Percentiles rank a stretch among this genome's conserved stretches.
Conservation (phyloP, 1,140 invertebrate genomes). For the Cydia pomonella region DNA sequence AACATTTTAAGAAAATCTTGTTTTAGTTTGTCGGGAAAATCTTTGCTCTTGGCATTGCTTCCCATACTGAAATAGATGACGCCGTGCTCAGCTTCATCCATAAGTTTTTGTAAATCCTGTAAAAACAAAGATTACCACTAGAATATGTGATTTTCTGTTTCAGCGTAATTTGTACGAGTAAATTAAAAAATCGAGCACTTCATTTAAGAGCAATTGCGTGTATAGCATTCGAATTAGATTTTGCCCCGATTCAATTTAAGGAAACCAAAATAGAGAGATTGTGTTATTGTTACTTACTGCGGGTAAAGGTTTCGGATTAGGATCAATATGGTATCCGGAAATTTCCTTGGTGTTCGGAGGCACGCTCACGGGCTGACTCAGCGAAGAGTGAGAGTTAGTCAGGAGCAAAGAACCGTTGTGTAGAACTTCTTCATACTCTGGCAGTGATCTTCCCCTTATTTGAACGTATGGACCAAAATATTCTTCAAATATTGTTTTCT, state of each 20-base stretch:
- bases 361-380: conserved; percentile 37
- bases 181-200: too few relatives aligned
- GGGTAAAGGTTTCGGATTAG: conserved; percentile 41
- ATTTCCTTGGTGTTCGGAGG: conserved; percentile 42
- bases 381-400: conserved; percentile 45
- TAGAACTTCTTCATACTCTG: conserved; percentile 36
- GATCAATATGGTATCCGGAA: conserved; percentile 44
- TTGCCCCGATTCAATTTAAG: neutral
- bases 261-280: neutral
- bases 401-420: conserved; percentile 43
- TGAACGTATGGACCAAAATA: conserved; percentile 38
- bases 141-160: neutral
- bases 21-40: conserved; percentile 70
- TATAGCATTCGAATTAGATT: neutral
- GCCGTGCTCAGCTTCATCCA: conserved; percentile 80
- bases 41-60: conserved; percentile 79
- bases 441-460: conserved; percentile 39
- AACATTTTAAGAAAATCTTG: conserved; percentile 77
- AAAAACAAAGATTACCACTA: conserved; percentile 10
- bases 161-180: neutral
- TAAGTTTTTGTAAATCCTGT: conserved; percentile 75
- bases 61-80: conserved; percentile 83
- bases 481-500: conserved; percentile 40
- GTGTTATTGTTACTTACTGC: conserved; percentile 37
- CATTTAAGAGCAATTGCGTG: too few relatives aligned